A percentile compares a stretch with the other conserved stretches of the same genome.
Conservation (phyloP, 2,113 vertebrate genomes). For the Pao palembangensis region DNA sequence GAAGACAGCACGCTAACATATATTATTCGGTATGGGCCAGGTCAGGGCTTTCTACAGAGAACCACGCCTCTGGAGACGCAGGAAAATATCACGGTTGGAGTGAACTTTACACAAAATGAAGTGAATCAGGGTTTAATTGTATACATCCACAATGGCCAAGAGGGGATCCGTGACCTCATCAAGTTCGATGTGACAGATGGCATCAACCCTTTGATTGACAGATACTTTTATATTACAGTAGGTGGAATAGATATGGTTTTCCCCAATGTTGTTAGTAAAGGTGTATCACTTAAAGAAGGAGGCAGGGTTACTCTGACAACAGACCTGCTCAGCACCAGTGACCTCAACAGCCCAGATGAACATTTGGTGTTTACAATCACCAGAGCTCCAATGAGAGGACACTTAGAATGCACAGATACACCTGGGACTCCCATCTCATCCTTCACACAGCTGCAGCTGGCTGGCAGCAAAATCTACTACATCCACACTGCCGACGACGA, state of each 20-base stretch:
- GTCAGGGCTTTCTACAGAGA: conserved; percentile 84
- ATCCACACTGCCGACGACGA: conserved; percentile 93
- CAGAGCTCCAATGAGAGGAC: conserved; percentile 85
- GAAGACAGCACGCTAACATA: conserved; percentile 86
- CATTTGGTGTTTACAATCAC: conserved; percentile 92
- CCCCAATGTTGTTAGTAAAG: conserved; percentile 91
- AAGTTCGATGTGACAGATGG: conserved; percentile 97
- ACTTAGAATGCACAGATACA: conserved; percentile 89
- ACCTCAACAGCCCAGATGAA: conserved; percentile 94
- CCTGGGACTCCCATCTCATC: conserved; percentile 82
- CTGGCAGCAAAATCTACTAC: conserved; percentile 93
- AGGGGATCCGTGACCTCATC: conserved; percentile 89
- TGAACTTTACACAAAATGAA: conserved; percentile 95
- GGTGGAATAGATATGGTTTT: conserved; percentile 89
- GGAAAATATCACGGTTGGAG: conserved; percentile 86
- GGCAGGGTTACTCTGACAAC: conserved; percentile 90
- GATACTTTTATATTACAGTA: conserved; percentile 92
- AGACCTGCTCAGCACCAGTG: conserved; percentile 92
- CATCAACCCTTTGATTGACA: conserved; percentile 89
- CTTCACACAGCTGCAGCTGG: conserved; percentile 92
- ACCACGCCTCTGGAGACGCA: conserved; percentile 63
- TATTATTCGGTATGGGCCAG: conserved; percentile 83
- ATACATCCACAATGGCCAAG: conserved; percentile 85
- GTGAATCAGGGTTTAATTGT: conserved; percentile 83
- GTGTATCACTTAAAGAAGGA: conserved; percentile 92